Evolutionary conservation across 2,797 vertebrate species (phyloP), one percentile per base, ranked within the genome.

Genomic region (Lophotriccus pileatus): DNA sequence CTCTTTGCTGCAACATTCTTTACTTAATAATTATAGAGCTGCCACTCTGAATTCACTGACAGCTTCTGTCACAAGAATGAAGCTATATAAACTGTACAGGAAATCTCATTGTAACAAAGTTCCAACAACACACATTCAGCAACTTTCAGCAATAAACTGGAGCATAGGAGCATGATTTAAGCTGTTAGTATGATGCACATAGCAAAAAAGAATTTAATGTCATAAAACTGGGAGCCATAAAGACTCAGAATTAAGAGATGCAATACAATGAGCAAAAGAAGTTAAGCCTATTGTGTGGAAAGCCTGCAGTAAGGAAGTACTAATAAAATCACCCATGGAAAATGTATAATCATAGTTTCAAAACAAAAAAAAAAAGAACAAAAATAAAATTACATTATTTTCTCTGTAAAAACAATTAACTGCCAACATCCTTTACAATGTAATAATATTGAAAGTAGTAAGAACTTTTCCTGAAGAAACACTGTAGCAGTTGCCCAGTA

Each of bases 391-490:
- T 59, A 59, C 10, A 32, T 49, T 50, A 63, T 58, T 89, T 84
- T 87, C 44, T 89, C 41, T 27, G 27, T 70, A 82, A 64, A 83
- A 93, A 87, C 62, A 73, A 80, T 85, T 73, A 91, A 59, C 69
- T 63, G 47, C 30, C 66, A 78, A 62, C 53, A 84, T 11, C 21
- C 25, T 83, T 66, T 47, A 76, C 34, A 73, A 50, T 73, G 34
- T 19, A 52, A 67, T 43, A 67, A 24, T 4, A 4, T 28, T 81
- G 59, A 84, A 86, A 46, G 69, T 43, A 80, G 37, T 34, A 46
- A n/a, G 66, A 90, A 36, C 34, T 85, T 80, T 91, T 95, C 87
- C 85, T 92, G 73, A 53, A 93, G 69, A 92, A 93, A 55, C 32
- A 18, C 17, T 25, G 20, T 14, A 81, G 75, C 27, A 62, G 37